Conservation (phyloP, 2,797 vertebrate species). For the Potorous gilbertii region DNA sequence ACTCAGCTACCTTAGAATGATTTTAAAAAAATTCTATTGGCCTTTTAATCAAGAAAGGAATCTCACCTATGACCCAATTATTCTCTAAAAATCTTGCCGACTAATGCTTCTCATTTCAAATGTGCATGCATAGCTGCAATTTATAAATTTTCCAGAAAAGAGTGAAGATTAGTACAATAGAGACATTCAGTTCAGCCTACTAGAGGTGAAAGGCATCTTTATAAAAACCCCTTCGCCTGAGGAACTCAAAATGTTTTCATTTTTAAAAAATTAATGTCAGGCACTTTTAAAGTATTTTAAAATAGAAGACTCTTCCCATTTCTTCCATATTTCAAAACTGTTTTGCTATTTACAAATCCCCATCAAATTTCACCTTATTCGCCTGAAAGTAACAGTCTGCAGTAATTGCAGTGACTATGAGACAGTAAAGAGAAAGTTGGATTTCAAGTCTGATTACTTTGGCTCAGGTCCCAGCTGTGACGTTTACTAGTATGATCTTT, state of each 20-base stretch:
- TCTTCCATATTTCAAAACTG: not conserved
- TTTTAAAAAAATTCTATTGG: no score
- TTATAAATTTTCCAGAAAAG: not conserved
- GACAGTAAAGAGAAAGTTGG: not conserved
- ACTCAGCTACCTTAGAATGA: constrained; percentile 16
- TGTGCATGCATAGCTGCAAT: not conserved
- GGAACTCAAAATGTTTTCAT: not conserved
- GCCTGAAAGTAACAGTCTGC: not conserved
- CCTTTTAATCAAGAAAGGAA: not conserved
- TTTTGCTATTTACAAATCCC: not conserved
- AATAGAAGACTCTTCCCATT: not conserved
- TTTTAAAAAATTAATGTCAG: not conserved
- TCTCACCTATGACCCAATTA: not conserved
- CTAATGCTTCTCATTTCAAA: not conserved
- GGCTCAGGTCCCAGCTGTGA: not conserved
- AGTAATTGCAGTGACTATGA: not conserved
- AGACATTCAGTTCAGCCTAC: not conserved
- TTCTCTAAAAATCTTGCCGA: not conserved
- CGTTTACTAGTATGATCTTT: not conserved
- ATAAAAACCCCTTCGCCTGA: not conserved
- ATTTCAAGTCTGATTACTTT: not conserved
- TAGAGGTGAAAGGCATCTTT: not conserved
- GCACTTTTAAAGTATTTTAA: not conserved
- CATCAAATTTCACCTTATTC: not conserved
- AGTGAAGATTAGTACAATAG: not conserved